Evolutionary conservation across 2,113 vertebrate genomes (phyloP).

Genomic region (Glaucidium brasilianum): DNA sequence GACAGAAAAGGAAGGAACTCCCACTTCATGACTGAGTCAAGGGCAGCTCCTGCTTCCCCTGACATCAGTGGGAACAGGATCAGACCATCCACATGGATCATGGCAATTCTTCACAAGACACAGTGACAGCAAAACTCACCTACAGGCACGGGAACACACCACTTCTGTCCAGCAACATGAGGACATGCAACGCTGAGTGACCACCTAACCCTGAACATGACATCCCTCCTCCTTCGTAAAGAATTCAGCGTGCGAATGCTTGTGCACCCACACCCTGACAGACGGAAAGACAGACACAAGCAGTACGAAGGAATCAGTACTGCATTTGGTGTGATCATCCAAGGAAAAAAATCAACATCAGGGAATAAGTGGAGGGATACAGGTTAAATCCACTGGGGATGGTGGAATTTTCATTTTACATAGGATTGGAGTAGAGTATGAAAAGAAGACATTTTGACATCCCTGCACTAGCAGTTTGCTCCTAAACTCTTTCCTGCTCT

Average conservation of each 20-base stretch:
- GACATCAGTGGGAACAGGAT: not conserved
- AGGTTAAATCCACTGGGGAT: not conserved
- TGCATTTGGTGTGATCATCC: not conserved
- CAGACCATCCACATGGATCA: not conserved
- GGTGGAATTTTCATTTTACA: not conserved
- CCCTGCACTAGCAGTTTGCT: not conserved
- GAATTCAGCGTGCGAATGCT: not conserved
- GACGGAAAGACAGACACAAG: not conserved
- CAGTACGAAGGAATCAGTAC: not conserved
- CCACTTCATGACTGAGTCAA: not conserved
- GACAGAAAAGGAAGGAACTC: constrained; percentile 23
- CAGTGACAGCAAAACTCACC: not conserved
- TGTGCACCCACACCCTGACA: not conserved
- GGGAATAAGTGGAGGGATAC: not conserved
- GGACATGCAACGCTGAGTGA: not conserved
- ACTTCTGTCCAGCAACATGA: not conserved
- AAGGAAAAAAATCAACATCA: not conserved
- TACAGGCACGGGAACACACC: not conserved
- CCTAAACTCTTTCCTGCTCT: not conserved
- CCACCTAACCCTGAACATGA: not conserved
- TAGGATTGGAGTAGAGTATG: not conserved
- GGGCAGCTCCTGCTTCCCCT: not conserved
- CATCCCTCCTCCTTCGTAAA: not conserved
- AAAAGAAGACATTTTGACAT: not conserved
- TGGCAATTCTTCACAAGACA: not conserved